A percentile compares a stretch with the other conserved stretches of the same genome.
These are phyloP conservation scores for Poecile atricapillus DNA, from an alignment of 2,113 vertebrate genomes.

Conservation along the genomic window DNA sequence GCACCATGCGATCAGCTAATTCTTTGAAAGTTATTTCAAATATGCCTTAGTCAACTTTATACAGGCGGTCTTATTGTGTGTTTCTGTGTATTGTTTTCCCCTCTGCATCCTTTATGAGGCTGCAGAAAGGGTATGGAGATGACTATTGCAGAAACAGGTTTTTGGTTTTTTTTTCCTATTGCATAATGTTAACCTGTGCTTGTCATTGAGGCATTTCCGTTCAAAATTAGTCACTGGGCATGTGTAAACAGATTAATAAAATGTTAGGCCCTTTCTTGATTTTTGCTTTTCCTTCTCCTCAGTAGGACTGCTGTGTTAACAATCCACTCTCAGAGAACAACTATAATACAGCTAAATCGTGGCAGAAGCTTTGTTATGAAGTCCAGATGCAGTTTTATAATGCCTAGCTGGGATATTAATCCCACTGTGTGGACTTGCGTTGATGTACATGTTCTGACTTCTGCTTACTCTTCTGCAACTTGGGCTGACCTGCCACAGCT, in stretches of 20 bases:
- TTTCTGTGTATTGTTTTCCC: background rate
- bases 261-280: background rate
- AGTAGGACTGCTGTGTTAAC: background rate
- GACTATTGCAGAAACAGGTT: background rate
- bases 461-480: background rate
- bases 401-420: background rate
- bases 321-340: background rate
- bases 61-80: accelerated
- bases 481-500: background rate
- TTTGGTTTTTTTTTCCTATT: background rate
- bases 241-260: background rate
- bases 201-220: background rate
- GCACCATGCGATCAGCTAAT: background rate
- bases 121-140: background rate
- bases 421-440: too few relatives aligned
- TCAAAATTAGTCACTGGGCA: background rate
- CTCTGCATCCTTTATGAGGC: background rate
- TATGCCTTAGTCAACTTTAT: background rate
- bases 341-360: background rate
- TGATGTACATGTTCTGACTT: background rate
- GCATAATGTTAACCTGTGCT: background rate
- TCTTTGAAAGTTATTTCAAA: background rate
- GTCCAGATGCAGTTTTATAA: background rate
- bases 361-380: background rate
- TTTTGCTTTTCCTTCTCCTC: background rate